These are phyloP conservation scores for Philereme vetulata DNA, from an alignment of 2,888 invertebrate species.

Conservation along the genomic window DNA sequence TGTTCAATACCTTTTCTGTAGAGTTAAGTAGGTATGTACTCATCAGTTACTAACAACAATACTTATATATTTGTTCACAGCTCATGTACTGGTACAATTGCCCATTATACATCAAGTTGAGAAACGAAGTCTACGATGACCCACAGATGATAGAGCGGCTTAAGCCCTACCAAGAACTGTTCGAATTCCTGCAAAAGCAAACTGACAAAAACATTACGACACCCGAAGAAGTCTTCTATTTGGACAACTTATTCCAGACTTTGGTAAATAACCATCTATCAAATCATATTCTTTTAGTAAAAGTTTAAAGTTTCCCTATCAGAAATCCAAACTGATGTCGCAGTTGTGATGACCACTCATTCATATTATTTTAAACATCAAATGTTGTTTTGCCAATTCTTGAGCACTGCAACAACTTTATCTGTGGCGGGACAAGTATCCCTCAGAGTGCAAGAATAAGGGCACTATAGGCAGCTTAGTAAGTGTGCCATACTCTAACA, in stretches of 20 bases:
- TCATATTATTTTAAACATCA: too few species aligned
- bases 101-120: conserved; percentile 62
- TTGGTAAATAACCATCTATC: conserved; percentile 52
- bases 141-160: conserved; percentile 59
- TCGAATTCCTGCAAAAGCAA: conserved; percentile 54
- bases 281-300: not conserved
- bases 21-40: too few species aligned
- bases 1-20: too few species aligned
- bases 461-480: too few species aligned
- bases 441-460: too few species aligned
- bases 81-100: conserved; percentile 79
- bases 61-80: conserved; percentile 51
- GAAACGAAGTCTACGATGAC: conserved; percentile 54
- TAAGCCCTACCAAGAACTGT: conserved; percentile 60
- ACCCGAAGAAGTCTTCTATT: conserved; percentile 70
- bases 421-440: too few species aligned
- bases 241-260: conserved; percentile 77
- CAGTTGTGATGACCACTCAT: too few species aligned
- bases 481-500: too few species aligned
- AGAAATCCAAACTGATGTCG: too few species aligned
- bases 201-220: conserved; percentile 68
- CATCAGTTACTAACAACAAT: not conserved
- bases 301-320: too few species aligned
- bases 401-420: too few species aligned
- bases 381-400: too few species aligned